These are phyloP conservation scores for Acropora tenuis DNA, from an alignment of 64 coral and sea anemone genomes.

Conservation along the genomic window DNA sequence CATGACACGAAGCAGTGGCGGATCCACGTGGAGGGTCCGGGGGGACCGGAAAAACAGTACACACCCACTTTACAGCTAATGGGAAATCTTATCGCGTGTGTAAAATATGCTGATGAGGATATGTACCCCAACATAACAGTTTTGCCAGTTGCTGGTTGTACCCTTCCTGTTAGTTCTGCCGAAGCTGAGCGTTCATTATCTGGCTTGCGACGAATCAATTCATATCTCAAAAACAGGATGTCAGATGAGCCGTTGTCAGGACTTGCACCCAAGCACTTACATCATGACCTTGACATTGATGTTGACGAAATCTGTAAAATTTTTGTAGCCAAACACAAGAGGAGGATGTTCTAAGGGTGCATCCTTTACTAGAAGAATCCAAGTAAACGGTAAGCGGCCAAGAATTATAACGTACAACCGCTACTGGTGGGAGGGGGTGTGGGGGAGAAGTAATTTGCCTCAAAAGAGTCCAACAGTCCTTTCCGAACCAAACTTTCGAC, in stretches of 20 bases:
- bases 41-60: neutral
- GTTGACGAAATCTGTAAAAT: constrained; percentile 28
- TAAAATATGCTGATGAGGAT: constrained; percentile 80
- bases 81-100: constrained; percentile 61
- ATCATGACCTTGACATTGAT: neutral
- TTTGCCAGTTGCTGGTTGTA: constrained; percentile 59
- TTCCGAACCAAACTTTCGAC: neutral
- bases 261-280: constrained; percentile 24
- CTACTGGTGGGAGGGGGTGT: too few species aligned
- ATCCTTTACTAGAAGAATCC: neutral
- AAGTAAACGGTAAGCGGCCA: neutral
- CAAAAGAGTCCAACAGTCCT: too few species aligned
- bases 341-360: constrained; percentile 25
- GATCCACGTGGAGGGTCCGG: too few species aligned
- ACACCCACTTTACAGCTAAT: constrained; percentile 21
- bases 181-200: constrained; percentile 46
- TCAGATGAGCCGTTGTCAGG: too few species aligned
- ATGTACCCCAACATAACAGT: constrained; percentile 59
- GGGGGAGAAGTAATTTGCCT: too few species aligned
- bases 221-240: constrained; percentile 6
- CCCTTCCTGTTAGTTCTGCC: constrained; percentile 52
- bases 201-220: constrained; percentile 43
- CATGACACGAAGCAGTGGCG: too few species aligned
- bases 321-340: constrained; percentile 36
- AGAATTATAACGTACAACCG: too few species aligned